These are phyloP conservation scores for Rhadina sibilatrix DNA, from an alignment of 2,113 vertebrate species.

Conservation along the genomic window DNA sequence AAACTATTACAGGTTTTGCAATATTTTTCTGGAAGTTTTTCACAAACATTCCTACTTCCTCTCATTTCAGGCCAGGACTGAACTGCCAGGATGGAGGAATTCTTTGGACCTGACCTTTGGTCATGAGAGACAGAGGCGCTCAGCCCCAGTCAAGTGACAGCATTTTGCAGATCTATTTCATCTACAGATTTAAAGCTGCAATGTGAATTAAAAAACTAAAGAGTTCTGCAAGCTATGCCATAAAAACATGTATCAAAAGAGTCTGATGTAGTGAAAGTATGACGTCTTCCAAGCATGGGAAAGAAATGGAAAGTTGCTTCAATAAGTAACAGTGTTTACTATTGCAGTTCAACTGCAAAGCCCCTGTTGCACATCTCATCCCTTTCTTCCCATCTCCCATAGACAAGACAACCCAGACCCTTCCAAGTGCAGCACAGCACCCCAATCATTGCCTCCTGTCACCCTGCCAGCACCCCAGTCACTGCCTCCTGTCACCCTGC, in stretches of 20 bases:
- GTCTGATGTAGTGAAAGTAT: background rate
- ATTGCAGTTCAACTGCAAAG: background rate
- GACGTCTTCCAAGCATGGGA: background rate
- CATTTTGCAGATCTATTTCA: background rate
- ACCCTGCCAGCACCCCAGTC: background rate
- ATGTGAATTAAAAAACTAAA: background rate
- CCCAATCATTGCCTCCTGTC: accelerated
- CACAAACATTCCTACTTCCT: slow-evolving; percentile 23
- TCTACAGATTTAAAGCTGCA: background rate
- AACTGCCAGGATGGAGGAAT: background rate
- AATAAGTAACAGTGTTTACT: background rate
- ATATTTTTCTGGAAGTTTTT: slow-evolving; percentile 30
- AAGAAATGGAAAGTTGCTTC: background rate
- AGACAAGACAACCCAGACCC: background rate
- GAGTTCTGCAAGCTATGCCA: background rate
- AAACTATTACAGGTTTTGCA: slow-evolving; percentile 23
- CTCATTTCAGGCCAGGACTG: background rate
- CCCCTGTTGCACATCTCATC: accelerated
- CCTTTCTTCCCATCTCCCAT: background rate
- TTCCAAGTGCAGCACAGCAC: background rate
- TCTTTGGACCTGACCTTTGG: background rate
- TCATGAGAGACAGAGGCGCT: background rate
- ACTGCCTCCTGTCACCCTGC: background rate
- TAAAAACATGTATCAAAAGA: background rate
- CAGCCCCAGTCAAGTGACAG: background rate